Conservation (phyloP, 2,797 vertebrate species). For the Galago senegalensis region DNA sequence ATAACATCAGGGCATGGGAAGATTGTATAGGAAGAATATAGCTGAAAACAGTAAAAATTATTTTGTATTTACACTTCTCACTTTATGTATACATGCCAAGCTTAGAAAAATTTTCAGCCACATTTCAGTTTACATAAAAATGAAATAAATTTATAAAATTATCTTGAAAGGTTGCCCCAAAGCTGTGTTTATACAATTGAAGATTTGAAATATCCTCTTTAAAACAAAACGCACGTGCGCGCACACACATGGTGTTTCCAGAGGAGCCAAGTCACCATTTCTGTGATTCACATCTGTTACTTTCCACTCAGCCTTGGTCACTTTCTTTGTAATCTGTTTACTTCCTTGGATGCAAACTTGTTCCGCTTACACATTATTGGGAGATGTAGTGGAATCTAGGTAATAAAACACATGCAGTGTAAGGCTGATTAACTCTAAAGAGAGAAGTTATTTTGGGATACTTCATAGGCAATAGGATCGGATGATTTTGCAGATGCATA, state of each 20-base stretch:
- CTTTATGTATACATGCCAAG: neutral
- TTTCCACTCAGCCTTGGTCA: neutral
- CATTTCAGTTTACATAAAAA: conserved; percentile 31
- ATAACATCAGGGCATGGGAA: neutral
- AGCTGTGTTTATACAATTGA: neutral
- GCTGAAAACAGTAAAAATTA: neutral
- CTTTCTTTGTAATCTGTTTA: conserved; percentile 55
- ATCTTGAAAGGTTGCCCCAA: conserved; percentile 36
- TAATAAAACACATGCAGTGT: conserved; percentile 53
- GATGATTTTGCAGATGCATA: conserved; percentile 63
- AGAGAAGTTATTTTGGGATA: conserved; percentile 72
- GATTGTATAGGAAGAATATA: neutral
- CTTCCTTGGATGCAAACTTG: conserved; percentile 49
- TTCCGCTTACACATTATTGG: conserved; percentile 12
- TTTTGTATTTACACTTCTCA: conserved; percentile 31
- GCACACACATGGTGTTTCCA: neutral
- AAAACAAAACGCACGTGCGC: neutral
- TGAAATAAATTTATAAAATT: conserved; percentile 41
- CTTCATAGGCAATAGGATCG: conserved; percentile 43
- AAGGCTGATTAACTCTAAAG: conserved; percentile 70
- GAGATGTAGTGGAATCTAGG: neutral
- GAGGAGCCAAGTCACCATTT: neutral
- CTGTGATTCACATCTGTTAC: conserved; percentile 22
- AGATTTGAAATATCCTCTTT: conserved; percentile 15
- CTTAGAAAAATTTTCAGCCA: conserved; percentile 13